Base-by-base conservation (phyloP, 2,888 invertebrate species). In the Polylopha cassiicola region DNA sequence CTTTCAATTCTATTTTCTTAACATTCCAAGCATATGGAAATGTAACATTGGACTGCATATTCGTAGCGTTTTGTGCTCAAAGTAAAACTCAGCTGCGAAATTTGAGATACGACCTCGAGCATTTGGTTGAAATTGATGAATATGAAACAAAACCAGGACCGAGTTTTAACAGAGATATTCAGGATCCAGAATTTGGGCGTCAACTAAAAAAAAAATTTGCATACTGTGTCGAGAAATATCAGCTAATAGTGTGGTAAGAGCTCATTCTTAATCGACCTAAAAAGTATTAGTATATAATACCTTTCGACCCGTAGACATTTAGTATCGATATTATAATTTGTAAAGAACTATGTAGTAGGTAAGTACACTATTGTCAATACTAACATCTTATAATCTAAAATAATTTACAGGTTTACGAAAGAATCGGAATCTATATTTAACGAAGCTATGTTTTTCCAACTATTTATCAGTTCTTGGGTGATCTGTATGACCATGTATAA, bases 401-500 rank as follows among this genome's bases (percentile, higher is more conserved):
- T 28, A 4, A 33, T 16, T 53, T 49, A 3, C 52, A 82, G 81
- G 65, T 75, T 70, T 43, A 50, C 56, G 1, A 65, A 61, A 38
- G 80, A 81, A 61, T 58, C 75, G 1, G 69, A 78, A 48, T 64
- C 67, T 1, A 71, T 80, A 47, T 80, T 80, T 47, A 58, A 58
- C 3, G 78, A 73, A 58, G 73, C 75, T 4, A 64, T 79, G 71
- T 48, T 63, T 0, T 36, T 75, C 0, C 80, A 81, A 41, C 67
- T 80, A 29, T 51, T 74, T 16, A 60, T 69, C 1, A 72, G 67
- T 58, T 67, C 73, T 3, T 79, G 76, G 80, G 78, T 80, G 2
- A 69, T 81, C 44, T 81, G 81, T 46, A 80, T 78, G 75, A 78
- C 77, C 1, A 59, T 72, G n/a, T 81, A 80, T 51, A 81, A 76